Evolutionary conservation across 2,888 invertebrate genomes (phyloP).

Genomic region (Diaprepes abbreviatus): DNA sequence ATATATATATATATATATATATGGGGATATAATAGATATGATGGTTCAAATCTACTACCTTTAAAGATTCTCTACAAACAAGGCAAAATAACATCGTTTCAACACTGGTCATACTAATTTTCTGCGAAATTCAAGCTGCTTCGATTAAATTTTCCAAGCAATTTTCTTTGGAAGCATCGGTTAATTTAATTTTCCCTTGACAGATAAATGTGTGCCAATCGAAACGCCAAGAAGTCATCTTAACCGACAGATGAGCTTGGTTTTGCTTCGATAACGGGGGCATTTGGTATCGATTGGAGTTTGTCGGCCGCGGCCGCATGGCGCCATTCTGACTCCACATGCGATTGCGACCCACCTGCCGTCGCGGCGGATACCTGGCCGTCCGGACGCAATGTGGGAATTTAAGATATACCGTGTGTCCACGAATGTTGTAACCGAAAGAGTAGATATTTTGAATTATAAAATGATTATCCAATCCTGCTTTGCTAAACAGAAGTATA

Average conservation of each 20-base stretch:
- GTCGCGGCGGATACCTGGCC: slow-evolving; percentile 25
- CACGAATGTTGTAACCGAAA: too few species aligned
- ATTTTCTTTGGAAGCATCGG: not conserved
- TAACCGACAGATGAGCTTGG: slow-evolving; percentile 44
- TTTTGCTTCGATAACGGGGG: slow-evolving; percentile 66
- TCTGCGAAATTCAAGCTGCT: not conserved
- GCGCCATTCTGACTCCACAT: slow-evolving; percentile 67
- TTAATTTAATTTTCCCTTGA: slow-evolving; percentile 4
- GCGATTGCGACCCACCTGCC: slow-evolving; percentile 60
- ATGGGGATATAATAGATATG: too few species aligned
- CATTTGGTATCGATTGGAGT: slow-evolving; percentile 61
- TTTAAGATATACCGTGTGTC: not conserved
- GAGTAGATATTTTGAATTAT: too few species aligned
- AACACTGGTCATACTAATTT: too few species aligned
- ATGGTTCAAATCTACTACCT: too few species aligned
- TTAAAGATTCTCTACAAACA: too few species aligned
- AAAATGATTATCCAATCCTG: too few species aligned
- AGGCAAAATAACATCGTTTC: too few species aligned
- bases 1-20: too few species aligned
- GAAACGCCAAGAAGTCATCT: slow-evolving; percentile 33
- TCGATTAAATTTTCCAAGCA: not conserved
- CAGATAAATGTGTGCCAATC: slow-evolving; percentile 19
- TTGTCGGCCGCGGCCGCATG: slow-evolving; percentile 29
- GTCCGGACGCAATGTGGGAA: not conserved
- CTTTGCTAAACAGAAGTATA: too few species aligned